phyloP scores from a whole-genome alignment of 2,797 vertebrate genomes.

The Cynopterus sphinx region DNA sequence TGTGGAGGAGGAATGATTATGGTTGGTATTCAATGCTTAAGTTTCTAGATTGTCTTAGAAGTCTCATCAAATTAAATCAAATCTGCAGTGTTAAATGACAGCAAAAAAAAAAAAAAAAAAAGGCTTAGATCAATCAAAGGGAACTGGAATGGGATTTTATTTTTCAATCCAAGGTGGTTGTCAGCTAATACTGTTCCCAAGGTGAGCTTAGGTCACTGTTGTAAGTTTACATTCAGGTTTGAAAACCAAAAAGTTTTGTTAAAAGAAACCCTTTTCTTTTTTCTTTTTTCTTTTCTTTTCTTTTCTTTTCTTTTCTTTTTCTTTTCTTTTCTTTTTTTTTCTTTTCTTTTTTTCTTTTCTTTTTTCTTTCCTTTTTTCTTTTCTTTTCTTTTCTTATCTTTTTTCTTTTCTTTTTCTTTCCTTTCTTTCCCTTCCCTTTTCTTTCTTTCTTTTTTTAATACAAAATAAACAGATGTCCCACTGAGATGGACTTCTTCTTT shows the following conservation, averaged over 20 bases:
- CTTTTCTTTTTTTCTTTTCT: no score
- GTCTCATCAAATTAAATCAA: conserved; percentile 67
- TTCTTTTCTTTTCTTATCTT: no score
- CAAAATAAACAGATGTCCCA: conserved; percentile 36
- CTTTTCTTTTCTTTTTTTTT: no score
- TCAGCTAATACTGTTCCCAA: conserved; percentile 42
- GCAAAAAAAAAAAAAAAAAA: conserved; percentile 42
- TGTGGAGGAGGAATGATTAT: conserved; percentile 4
- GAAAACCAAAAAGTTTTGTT: not conserved
- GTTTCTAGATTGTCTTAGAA: conserved; percentile 66
- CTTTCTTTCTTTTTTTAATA: not conserved
- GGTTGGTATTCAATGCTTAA: conserved; percentile 54
- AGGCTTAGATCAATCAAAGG: conserved; percentile 35
- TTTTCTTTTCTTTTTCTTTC: no score
- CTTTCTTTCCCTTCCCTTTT: no score
- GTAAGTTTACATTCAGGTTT: not conserved
- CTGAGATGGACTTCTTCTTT: not conserved
- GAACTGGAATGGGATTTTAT: conserved; percentile 18
- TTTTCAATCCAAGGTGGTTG: conserved; percentile 56
- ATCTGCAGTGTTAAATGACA: conserved; percentile 60
- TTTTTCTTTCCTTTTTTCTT: no score
- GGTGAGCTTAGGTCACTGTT: conserved; percentile 43
- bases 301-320: no score
- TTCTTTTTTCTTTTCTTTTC: not conserved
- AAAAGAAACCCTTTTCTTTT: conserved; percentile 45